Evolutionary conservation across 2,113 vertebrate species (phyloP).

Genomic region (Trogon surrucura): DNA sequence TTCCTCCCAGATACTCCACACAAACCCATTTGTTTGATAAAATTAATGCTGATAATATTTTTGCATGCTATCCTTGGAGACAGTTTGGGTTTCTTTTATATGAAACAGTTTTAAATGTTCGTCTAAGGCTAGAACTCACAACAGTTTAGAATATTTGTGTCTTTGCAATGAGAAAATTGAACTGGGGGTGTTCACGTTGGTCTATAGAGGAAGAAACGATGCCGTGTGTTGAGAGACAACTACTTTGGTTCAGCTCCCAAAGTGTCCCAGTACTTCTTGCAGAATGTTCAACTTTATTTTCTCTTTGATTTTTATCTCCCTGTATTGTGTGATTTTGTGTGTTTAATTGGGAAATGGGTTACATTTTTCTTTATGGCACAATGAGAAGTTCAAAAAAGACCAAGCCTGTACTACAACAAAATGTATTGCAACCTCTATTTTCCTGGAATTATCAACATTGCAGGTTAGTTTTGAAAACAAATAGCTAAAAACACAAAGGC

Average conservation of each 20-base stretch:
- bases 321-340: neutral
- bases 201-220: neutral
- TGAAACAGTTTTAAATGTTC: neutral
- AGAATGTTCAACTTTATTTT: neutral
- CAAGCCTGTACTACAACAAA: neutral
- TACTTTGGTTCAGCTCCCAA: neutral
- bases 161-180: neutral
- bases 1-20: neutral
- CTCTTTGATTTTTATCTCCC: neutral
- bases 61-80: neutral
- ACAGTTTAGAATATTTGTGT: neutral
- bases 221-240: neutral
- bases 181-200: neutral
- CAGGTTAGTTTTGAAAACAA: neutral
- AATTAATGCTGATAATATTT: neutral
- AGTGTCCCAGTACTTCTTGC: neutral
- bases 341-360: neutral
- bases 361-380: neutral
- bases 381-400: neutral
- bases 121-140: neutral
- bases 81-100: neutral
- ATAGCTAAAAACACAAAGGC: neutral
- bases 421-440: neutral
- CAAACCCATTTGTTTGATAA: conserved; percentile 7
- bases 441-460: neutral